Percentiles rank a stretch among this genome's conserved stretches.
phyloP scores from a whole-genome alignment of 2,888 invertebrate species.

The Mythimna pallens region DNA sequence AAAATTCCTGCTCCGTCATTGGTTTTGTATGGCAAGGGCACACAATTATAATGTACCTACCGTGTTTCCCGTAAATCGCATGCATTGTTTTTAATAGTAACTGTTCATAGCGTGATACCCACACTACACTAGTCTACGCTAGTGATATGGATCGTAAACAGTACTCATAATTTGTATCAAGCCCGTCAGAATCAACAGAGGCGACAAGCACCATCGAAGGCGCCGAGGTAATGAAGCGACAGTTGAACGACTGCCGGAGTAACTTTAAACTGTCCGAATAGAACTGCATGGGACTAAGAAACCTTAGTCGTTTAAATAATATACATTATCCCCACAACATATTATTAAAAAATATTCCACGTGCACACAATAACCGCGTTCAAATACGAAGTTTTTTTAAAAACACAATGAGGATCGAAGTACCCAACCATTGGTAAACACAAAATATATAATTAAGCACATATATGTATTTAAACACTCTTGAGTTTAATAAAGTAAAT shows the following conservation, averaged over 20 bases:
- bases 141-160: not conserved
- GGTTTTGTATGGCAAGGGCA: not conserved
- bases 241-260: not conserved
- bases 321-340: too few relatives aligned
- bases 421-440: conserved; percentile 11
- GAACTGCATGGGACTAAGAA: not conserved
- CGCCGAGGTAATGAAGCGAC: not conserved
- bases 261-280: not conserved
- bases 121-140: not conserved
- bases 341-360: not conserved
- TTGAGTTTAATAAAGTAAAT: not conserved
- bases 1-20: not conserved
- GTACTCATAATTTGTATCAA: not conserved
- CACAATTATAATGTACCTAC: not conserved
- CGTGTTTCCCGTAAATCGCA: not conserved
- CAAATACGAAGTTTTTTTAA: not conserved
- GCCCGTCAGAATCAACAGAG: not conserved
- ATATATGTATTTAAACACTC: not conserved
- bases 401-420: not conserved
- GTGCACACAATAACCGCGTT: not conserved
- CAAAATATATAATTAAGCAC: not conserved
- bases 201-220: not conserved
- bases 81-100: not conserved
- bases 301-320: not conserved
- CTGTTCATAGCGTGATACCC: not conserved